Evolutionary conservation across 2,113 vertebrate species (phyloP).

Genomic region (Marmota monax): DNA sequence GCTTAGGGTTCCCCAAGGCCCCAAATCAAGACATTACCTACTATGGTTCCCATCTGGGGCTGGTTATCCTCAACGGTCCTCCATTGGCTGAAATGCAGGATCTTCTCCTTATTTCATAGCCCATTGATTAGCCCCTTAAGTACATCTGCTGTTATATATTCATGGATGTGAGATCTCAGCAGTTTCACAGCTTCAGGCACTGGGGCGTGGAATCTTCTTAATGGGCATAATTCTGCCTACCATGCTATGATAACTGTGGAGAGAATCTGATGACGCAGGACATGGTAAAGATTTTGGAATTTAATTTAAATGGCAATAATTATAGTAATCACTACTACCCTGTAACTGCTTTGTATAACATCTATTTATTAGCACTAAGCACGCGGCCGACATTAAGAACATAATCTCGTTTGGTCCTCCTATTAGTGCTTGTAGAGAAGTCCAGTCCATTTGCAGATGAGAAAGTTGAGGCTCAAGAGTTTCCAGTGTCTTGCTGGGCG

Average conservation of each 20-base stretch:
- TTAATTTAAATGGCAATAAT: constrained; percentile 71
- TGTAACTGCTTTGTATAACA: not conserved
- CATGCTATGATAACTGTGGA: not conserved
- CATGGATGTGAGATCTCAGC: not conserved
- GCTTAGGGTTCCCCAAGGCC: not conserved
- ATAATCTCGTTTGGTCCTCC: constrained; percentile 43
- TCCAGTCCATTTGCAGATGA: not conserved
- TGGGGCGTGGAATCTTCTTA: not conserved
- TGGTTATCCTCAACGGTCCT: not conserved
- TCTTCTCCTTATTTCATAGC: constrained; percentile 29
- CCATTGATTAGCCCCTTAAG: not conserved
- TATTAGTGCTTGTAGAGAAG: not conserved
- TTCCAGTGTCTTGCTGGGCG: not conserved
- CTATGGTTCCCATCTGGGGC: not conserved
- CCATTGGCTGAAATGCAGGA: not conserved
- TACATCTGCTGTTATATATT: not conserved
- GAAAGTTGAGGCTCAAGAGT: not conserved
- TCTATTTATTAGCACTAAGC: constrained; percentile 61
- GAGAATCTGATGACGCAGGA: not conserved
- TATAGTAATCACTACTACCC: constrained; percentile 63
- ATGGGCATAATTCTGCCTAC: not conserved
- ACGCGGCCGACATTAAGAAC: not conserved
- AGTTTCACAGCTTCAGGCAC: not conserved
- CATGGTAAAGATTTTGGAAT: constrained; percentile 56
- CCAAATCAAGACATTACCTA: not conserved